Conservation (phyloP, 2,113 vertebrate genomes). For the Hippocampus abdominalis region DNA sequence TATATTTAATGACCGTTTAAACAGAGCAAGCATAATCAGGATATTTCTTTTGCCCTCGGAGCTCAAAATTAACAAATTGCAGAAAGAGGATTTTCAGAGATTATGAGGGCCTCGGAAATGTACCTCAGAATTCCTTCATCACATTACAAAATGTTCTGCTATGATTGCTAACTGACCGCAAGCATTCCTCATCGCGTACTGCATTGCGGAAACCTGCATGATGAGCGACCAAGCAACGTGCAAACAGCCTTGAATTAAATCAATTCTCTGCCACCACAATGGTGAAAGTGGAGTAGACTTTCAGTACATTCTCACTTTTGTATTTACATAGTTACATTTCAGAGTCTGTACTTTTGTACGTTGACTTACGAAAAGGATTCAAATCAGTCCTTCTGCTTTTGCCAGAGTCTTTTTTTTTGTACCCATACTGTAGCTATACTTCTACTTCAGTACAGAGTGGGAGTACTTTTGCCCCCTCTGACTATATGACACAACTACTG, state of each 20-base stretch:
- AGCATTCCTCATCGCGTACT: not conserved
- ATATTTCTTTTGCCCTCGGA: constrained; percentile 1
- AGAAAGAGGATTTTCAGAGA: constrained; percentile 11
- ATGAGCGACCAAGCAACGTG: not conserved
- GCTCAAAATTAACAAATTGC: constrained; percentile 13
- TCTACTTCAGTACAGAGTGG: not conserved
- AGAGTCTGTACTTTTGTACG: not conserved
- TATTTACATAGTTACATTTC: not conserved
- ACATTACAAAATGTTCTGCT: constrained; percentile 17
- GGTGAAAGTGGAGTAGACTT: not conserved
- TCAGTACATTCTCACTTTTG: not conserved
- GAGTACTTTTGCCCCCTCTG: not conserved
- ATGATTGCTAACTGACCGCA: constrained; percentile 2
- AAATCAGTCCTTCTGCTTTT: not conserved
- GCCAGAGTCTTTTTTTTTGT: not conserved
- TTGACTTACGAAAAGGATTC: not conserved
- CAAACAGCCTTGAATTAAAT: not conserved
- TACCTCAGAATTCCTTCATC: constrained; percentile 15
- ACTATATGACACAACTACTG: no score
- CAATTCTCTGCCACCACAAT: not conserved
- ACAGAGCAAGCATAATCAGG: not conserved
- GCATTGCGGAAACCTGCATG: not conserved
- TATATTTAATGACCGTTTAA: constrained; percentile 5
- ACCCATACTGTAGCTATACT: not conserved
- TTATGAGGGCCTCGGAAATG: not conserved